Conservation (phyloP, 1,140 invertebrate genomes). For the Hyposmocoma kahamanoa region DNA sequence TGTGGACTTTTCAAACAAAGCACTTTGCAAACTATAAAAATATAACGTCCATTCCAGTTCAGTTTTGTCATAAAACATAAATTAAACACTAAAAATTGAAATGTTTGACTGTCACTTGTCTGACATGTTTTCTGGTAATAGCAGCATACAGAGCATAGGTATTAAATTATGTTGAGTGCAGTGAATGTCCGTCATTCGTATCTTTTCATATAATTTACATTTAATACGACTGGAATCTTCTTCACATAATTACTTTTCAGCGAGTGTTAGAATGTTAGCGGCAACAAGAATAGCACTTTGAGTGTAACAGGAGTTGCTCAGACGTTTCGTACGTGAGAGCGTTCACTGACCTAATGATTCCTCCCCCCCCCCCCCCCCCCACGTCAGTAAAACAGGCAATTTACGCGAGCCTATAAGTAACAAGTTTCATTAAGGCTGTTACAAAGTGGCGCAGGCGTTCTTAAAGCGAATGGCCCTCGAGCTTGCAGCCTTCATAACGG, state of each 20-base stretch:
- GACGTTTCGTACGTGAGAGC: constrained; percentile 10
- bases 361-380: constrained; percentile 26
- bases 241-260: neutral
- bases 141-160: too few species aligned
- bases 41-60: too few species aligned
- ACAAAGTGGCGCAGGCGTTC: constrained; percentile 70
- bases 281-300: neutral
- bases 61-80: too few species aligned
- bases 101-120: too few species aligned
- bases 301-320: neutral
- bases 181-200: neutral
- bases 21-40: too few species aligned
- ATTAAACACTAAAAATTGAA: too few species aligned
- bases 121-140: too few species aligned
- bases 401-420: constrained; percentile 70
- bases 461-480: constrained; percentile 71
- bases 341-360: constrained; percentile 41
- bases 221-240: neutral
- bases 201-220: neutral
- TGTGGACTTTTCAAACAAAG: too few species aligned
- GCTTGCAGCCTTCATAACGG: constrained; percentile 68
- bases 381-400: constrained; percentile 65
- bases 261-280: constrained; percentile 2
- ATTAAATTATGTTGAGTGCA: too few species aligned
- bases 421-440: constrained; percentile 70